Evolutionary conservation across 2,113 vertebrate genomes (phyloP).

Genomic region (Lutjanus erythropterus): DNA sequence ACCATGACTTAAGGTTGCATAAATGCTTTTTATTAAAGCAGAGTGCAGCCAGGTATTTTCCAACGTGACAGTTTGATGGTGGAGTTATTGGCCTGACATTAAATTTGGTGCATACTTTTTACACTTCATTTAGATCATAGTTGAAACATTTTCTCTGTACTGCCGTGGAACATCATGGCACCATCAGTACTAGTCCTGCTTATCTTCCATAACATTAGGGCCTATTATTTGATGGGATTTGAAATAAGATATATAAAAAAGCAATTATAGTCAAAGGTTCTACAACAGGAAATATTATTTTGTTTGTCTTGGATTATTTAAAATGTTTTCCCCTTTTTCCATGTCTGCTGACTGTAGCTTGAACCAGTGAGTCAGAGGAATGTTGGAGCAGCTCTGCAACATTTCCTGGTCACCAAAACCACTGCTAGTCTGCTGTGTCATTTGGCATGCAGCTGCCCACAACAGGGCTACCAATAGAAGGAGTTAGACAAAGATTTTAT

Average conservation of each 20-base stretch:
- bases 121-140: constrained; percentile 26
- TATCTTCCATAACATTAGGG: not conserved
- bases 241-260: not conserved
- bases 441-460: constrained; percentile 28
- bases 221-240: constrained; percentile 20
- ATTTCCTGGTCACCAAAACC: constrained; percentile 53
- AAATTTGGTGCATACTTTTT: constrained; percentile 25
- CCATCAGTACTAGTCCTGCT: constrained; percentile 9
- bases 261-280: constrained; percentile 5
- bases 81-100: not conserved
- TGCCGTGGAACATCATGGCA: constrained; percentile 18
- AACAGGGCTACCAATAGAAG: constrained; percentile 33
- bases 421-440: constrained; percentile 39
- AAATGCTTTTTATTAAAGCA: constrained; percentile 15
- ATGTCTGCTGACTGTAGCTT: constrained; percentile 14
- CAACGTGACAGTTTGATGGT: not conserved
- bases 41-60: constrained; percentile 14
- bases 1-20: constrained; percentile 22
- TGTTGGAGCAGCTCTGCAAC: constrained; percentile 42
- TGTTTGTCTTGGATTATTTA: constrained; percentile 44
- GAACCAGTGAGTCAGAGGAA: constrained; percentile 44
- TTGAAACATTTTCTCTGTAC: constrained; percentile 8
- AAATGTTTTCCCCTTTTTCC: constrained; percentile 31
- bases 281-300: constrained; percentile 16
- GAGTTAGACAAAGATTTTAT: constrained; percentile 2